phyloP scores from a whole-genome alignment of 2,888 invertebrate species.

The Odontocolon sp. region DNA sequence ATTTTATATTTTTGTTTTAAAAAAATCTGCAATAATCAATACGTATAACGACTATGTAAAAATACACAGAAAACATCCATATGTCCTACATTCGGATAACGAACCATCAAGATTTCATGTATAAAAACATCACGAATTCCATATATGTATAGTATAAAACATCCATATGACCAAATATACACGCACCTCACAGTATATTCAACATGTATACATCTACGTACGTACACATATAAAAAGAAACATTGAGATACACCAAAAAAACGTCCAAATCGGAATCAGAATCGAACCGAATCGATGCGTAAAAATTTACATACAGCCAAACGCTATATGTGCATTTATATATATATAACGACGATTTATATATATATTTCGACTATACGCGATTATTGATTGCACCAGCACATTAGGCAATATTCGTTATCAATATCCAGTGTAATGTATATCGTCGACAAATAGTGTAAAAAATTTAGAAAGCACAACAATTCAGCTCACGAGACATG shows the following conservation, averaged over 20 bases:
- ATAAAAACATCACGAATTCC: neutral
- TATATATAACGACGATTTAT: too few relatives aligned
- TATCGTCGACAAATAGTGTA: neutral
- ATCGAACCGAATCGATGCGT: neutral
- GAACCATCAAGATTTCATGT: neutral
- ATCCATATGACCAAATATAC: neutral
- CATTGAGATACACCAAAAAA: neutral
- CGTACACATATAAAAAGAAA: neutral
- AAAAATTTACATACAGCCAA: slow-evolving; percentile 8
- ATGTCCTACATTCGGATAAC: neutral
- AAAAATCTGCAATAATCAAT: neutral
- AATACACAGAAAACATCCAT: neutral
- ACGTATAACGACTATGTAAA: neutral
- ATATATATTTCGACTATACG: neutral
- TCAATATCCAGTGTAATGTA: neutral
- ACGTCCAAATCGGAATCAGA: neutral
- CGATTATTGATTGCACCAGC: slow-evolving; percentile 9
- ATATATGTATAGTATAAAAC: neutral
- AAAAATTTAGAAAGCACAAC: neutral
- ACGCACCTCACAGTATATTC: slow-evolving; percentile 1
- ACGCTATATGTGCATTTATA: too few relatives aligned
- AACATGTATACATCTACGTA: neutral
- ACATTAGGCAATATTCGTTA: neutral
- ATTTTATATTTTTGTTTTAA: neutral
- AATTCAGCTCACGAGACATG: neutral